Base-by-base conservation (phyloP, 2,797 vertebrate species). In the Eulemur mongoz region DNA sequence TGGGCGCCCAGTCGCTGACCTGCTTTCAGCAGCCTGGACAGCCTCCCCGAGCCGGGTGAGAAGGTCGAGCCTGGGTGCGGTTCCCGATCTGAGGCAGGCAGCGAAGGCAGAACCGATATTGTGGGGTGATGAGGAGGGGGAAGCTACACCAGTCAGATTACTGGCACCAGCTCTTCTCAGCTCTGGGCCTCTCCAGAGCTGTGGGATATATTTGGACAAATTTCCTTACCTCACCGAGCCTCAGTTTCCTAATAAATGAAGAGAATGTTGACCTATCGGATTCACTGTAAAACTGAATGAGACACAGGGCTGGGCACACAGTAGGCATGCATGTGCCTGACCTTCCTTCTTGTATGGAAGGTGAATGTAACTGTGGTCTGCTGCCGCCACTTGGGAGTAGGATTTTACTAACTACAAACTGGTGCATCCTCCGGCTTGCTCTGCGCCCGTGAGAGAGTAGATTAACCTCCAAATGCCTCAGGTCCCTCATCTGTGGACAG, bases 391-490 rank as follows among this genome's bases (percentile, higher is more conserved):
- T 2, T 27, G 23, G 87, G 61, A 95, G 54, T 7, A 82, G 25
- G 59, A 82, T 95, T 94, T 96, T 95, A 94, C 82, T 83, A 87
- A 84, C 92, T 87, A 30, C 65, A 89, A 57, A 94, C 61, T 61
- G 75, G 59, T 5, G 75, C 70, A 15, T 79, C 35, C 11, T 45
- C 82, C 6, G 20, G 54, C 57, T 93, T 73, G 75, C 38, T 94
- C 79, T 27, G 15, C 59, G 67, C 83, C 89, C 23, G 0, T 7
- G 91, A 93, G 90, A 96, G 43, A 97, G 97, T 73, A 84, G 83
- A 96, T 97, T 97, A 96, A 96, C 96, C 95, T 96, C 95, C 87
- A 88, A 70, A 83, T 13, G 73, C 96, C 86, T 97, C 94, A 3
- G 83, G 93, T 94, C 78, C 97, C 93, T 95, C 96, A 79, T 93